These are phyloP conservation scores for Nibea coibor DNA, from an alignment of 2,113 vertebrate species.

Conservation along the genomic window DNA sequence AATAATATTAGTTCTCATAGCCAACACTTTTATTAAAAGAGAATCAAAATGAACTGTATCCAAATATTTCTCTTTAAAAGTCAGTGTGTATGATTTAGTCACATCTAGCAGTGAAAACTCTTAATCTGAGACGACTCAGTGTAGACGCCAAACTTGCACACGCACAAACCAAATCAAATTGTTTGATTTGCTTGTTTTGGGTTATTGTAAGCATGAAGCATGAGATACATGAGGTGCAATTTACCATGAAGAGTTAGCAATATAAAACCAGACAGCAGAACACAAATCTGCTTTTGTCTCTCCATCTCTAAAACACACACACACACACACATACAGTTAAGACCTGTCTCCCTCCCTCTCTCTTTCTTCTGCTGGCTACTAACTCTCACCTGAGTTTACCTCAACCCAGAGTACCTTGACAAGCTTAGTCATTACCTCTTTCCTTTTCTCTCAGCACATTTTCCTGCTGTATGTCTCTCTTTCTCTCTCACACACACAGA, in stretches of 20 bases:
- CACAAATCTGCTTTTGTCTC: constrained; percentile 23
- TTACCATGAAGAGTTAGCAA: constrained; percentile 4
- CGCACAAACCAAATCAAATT: no score
- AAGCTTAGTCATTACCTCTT: constrained; percentile 54
- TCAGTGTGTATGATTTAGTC: no score
- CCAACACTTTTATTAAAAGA: background rate
- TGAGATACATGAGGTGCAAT: background rate
- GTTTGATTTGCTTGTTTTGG: no score
- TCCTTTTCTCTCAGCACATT: constrained; percentile 47
- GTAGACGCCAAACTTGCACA: no score
- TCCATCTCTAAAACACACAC: background rate
- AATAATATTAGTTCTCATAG: fast-evolving
- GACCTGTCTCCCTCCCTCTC: background rate
- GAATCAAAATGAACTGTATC: no score
- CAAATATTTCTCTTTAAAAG: no score
- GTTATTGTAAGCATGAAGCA: background rate
- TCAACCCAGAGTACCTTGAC: constrained; percentile 39
- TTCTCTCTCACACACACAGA: background rate
- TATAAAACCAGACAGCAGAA: constrained; percentile 36
- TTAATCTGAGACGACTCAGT: no score
- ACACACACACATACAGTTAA: constrained; percentile 9
- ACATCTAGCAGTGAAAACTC: no score
- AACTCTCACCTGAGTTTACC: constrained; percentile 69
- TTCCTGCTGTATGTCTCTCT: constrained; percentile 5
- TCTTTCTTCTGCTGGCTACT: constrained; percentile 37